phyloP scores from a whole-genome alignment of 2,888 invertebrate species.

The Tromatobia lineatoria region DNA sequence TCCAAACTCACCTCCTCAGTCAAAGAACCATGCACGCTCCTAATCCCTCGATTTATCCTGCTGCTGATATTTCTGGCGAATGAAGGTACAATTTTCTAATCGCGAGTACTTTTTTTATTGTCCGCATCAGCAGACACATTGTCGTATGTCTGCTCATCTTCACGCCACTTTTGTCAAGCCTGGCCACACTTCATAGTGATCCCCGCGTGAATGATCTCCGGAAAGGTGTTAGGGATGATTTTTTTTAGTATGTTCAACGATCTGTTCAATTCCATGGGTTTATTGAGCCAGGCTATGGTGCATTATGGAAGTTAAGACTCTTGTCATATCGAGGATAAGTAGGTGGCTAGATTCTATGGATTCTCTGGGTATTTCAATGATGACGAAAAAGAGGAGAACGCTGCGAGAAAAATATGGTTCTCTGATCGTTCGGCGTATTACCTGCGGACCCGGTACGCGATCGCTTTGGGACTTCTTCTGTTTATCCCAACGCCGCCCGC shows the following conservation, averaged over 20 bases:
- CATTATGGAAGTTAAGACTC: slow-evolving; percentile 61
- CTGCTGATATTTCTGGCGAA: slow-evolving; percentile 11
- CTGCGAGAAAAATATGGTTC: slow-evolving; percentile 3
- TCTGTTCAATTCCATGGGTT: slow-evolving; percentile 20
- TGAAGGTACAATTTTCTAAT: slow-evolving; percentile 11
- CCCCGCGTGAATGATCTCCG: not conserved
- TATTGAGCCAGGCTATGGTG: slow-evolving; percentile 33
- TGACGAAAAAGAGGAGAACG: slow-evolving; percentile 34
- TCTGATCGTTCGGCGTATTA: slow-evolving; percentile 23
- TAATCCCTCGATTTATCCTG: slow-evolving; percentile 57
- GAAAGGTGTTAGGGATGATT: slow-evolving; percentile 53
- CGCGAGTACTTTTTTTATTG: slow-evolving; percentile 35
- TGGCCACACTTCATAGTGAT: slow-evolving; percentile 29
- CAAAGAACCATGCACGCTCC: slow-evolving; percentile 27
- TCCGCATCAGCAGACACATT: slow-evolving; percentile 25
- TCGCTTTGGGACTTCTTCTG: slow-evolving; percentile 35
- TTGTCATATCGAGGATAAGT: slow-evolving; percentile 41
- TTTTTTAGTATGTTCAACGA: slow-evolving; percentile 23
- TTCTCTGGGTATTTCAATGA: slow-evolving; percentile 16
- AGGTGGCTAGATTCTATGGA: slow-evolving; percentile 14
- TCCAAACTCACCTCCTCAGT: slow-evolving; percentile 4
- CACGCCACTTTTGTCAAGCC: slow-evolving; percentile 29
- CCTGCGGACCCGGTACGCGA: slow-evolving; percentile 29
- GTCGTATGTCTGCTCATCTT: slow-evolving; percentile 18
- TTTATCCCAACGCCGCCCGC: slow-evolving; percentile 69